Conservation (phyloP, 2,888 invertebrate genomes). For the Tiphia femorata region DNA sequence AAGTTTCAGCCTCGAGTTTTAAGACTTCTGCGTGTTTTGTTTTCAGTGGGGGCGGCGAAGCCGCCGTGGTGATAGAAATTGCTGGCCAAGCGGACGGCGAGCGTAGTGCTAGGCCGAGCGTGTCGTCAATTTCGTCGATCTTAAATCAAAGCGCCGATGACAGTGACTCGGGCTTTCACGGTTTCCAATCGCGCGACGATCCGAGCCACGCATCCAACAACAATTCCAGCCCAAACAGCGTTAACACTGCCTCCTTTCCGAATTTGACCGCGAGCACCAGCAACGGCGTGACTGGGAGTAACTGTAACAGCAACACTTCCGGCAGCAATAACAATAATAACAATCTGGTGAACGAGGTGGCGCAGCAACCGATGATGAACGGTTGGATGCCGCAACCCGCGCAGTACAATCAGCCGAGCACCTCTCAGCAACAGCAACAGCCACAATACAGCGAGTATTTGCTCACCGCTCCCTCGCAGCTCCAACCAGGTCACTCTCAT, state of each 20-base stretch:
- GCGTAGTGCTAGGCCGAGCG: conserved; percentile 62
- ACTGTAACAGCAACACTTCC: conserved; percentile 26
- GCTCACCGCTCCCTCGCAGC: conserved; percentile 28
- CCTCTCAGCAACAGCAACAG: conserved; percentile 37
- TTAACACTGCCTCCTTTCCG: conserved; percentile 61
- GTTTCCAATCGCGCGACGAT: conserved; percentile 63
- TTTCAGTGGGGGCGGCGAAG: conserved; percentile 47
- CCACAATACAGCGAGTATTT: conserved; percentile 36
- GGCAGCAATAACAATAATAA: conserved; percentile 28
- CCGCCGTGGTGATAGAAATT: conserved; percentile 50
- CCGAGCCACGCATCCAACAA: conserved; percentile 64
- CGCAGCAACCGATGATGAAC: conserved; percentile 51
- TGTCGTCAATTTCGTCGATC: conserved; percentile 65
- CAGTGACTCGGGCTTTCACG: conserved; percentile 69
- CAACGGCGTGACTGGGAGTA: conserved; percentile 37
- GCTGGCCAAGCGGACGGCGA: conserved; percentile 55
- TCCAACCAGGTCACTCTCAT: conserved; percentile 40
- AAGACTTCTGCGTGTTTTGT: too few species aligned
- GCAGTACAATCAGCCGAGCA: conserved; percentile 50
- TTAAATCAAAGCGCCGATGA: conserved; percentile 67
- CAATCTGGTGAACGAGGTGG: conserved; percentile 31
- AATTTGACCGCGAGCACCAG: conserved; percentile 53
- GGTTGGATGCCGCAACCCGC: conserved; percentile 58
- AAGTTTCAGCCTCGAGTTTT: too few species aligned
- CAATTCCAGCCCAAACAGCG: conserved; percentile 63